phyloP scores from a whole-genome alignment of 1,140 invertebrate species.

The Homarus americanus region DNA sequence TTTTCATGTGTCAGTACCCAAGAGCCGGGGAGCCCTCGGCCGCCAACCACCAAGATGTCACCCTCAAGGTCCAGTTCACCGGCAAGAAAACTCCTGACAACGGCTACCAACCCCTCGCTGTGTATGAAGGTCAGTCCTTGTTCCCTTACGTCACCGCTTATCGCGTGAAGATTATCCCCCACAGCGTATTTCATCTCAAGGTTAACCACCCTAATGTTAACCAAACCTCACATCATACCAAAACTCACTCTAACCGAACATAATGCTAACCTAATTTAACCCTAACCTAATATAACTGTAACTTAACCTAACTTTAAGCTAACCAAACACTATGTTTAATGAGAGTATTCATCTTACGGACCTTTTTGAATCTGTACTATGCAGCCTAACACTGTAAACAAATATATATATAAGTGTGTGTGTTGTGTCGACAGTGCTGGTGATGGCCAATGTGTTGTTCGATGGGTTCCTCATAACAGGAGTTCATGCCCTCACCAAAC shows the following conservation, averaged over 20 bases:
- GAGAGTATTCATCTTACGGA: too few relatives aligned
- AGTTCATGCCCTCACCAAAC: constrained; percentile 60
- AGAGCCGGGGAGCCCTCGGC: constrained; percentile 57
- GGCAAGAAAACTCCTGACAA: constrained; percentile 40
- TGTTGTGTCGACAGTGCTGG: constrained; percentile 46
- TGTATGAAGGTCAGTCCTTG: constrained; percentile 61
- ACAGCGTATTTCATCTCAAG: not conserved
- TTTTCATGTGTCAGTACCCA: constrained; percentile 74
- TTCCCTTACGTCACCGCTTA: not conserved
- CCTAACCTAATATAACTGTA: too few relatives aligned
- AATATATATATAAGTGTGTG: not conserved
- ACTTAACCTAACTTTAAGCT: too few relatives aligned
- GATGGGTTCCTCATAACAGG: constrained; percentile 71
- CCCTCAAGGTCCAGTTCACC: constrained; percentile 46
- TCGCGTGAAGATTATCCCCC: not conserved
- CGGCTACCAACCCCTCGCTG: constrained; percentile 59
- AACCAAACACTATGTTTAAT: too few relatives aligned
- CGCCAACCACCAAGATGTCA: constrained; percentile 38
- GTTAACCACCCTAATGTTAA: too few relatives aligned
- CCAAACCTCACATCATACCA: too few relatives aligned
- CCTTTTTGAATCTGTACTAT: too few relatives aligned
- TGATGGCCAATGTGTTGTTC: constrained; percentile 58
- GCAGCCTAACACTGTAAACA: too few relatives aligned
- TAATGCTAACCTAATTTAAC: too few relatives aligned
- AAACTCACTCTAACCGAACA: too few relatives aligned